These are phyloP conservation scores for Odobenus rosmarus DNA, from an alignment of 2,113 vertebrate genomes.

Conservation along the genomic window DNA sequence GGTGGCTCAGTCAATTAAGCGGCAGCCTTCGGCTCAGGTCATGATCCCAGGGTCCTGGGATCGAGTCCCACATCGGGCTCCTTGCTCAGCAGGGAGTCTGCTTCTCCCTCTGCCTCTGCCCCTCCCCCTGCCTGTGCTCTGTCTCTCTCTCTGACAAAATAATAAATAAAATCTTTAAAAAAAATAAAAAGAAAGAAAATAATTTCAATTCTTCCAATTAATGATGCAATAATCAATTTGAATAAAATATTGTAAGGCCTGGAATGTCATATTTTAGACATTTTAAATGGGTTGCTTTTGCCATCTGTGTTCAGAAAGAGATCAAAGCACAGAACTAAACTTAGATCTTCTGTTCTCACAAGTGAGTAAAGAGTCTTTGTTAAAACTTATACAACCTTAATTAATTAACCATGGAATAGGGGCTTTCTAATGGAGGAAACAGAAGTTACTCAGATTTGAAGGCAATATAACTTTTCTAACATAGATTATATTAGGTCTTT, in stretches of 20 bases:
- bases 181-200: background rate
- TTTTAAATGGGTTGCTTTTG: background rate
- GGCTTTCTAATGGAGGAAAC: background rate
- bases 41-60: too few species aligned
- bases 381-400: background rate
- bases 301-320: background rate
- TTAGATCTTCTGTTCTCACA: background rate
- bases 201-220: background rate
- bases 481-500: background rate
- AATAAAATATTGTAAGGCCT: background rate
- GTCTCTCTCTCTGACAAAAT: too few species aligned
- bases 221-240: background rate
- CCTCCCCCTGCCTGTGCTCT: too few species aligned
- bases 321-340: background rate
- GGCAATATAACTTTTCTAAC: background rate
- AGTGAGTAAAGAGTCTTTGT: background rate
- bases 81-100: too few species aligned
- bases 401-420: background rate
- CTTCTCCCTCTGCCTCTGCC: too few species aligned
- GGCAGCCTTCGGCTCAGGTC: too few species aligned
- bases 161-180: too few species aligned
- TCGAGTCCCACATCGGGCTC: too few species aligned
- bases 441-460: background rate
- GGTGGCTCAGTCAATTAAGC: too few species aligned
- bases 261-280: background rate